Percentiles rank a stretch among this genome's conserved stretches.
Evolutionary conservation across 2,113 vertebrate species (phyloP).

Genomic region (Poecile atricapillus): DNA sequence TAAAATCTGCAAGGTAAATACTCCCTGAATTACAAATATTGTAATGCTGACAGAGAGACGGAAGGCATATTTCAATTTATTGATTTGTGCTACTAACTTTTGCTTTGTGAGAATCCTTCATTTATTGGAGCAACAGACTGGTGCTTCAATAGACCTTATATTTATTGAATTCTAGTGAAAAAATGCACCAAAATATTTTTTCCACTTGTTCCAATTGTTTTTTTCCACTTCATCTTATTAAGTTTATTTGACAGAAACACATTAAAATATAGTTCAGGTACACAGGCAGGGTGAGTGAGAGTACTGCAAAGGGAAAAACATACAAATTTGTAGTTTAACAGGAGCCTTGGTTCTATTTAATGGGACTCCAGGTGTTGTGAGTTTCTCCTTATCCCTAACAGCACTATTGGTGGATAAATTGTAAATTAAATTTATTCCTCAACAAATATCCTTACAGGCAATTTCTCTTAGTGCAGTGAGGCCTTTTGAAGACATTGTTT

Average conservation of each 20-base stretch:
- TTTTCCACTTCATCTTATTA: neutral
- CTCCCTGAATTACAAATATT: neutral
- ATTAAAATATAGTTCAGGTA: neutral
- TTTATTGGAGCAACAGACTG: conserved; percentile 28
- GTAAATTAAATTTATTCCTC: neutral
- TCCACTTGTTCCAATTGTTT: neutral
- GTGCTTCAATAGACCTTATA: conserved; percentile 10
- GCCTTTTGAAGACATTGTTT: neutral
- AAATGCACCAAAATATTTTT: neutral
- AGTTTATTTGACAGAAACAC: neutral
- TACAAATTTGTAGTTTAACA: neutral
- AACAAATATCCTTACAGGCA: neutral
- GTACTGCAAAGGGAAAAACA: neutral
- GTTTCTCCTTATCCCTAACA: neutral
- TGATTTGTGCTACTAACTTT: conserved; percentile 39
- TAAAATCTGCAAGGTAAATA: neutral
- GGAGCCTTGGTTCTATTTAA: neutral
- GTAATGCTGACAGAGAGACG: neutral
- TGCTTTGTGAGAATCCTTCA: neutral
- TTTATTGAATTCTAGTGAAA: conserved; percentile 38
- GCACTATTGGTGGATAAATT: neutral
- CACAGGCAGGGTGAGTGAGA: neutral
- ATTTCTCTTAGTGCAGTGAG: neutral
- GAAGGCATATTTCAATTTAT: conserved; percentile 15
- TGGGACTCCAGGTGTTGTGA: neutral